These are phyloP conservation scores for Scaptodrosophila lebanonensis DNA, from an alignment of 1,140 invertebrate species.

Conservation along the genomic window DNA sequence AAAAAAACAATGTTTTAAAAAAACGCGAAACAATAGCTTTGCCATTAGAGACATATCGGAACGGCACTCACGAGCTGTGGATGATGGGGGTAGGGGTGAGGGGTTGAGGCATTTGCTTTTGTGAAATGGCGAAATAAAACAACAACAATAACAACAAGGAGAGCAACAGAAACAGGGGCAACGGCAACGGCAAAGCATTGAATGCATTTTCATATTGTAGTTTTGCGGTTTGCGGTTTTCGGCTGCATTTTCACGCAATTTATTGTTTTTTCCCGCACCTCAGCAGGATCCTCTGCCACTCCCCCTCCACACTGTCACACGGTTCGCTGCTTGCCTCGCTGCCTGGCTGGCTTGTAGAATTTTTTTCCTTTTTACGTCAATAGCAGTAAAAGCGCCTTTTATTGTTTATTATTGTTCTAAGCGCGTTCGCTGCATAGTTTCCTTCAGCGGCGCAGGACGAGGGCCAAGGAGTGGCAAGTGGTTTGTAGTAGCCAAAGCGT, in stretches of 20 bases:
- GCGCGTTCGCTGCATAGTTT: slow-evolving; percentile 39
- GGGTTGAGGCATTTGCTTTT: slow-evolving; percentile 35
- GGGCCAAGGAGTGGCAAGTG: no score
- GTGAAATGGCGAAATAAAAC: slow-evolving; percentile 17
- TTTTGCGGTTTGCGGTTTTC: slow-evolving; percentile 50
- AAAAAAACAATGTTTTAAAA: slow-evolving; percentile 36
- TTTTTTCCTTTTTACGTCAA: slow-evolving; percentile 23
- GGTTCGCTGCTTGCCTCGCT: slow-evolving; percentile 19
- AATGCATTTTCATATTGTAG: slow-evolving; percentile 55
- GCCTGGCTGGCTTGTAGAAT: slow-evolving; percentile 17
- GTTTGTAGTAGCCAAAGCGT: no score
- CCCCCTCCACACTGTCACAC: no score
- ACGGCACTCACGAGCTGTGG: slow-evolving; percentile 51
- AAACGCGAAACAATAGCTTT: slow-evolving; percentile 60
- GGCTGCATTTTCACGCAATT: slow-evolving; percentile 70
- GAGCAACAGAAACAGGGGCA: no score
- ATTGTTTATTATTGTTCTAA: slow-evolving; percentile 75
- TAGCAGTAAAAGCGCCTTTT: slow-evolving; percentile 30
- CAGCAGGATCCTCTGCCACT: neutral
- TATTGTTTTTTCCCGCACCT: slow-evolving; percentile 46
- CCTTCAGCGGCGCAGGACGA: slow-evolving; percentile 8
- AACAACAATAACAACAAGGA: slow-evolving; percentile 45
- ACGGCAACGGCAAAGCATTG: slow-evolving; percentile 35
- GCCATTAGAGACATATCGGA: slow-evolving; percentile 74
- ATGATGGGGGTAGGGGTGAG: neutral